Percentiles rank a stretch among this genome's conserved stretches.
phyloP scores from a whole-genome alignment of 2,888 invertebrate species.

The Galerucella pusilla region DNA sequence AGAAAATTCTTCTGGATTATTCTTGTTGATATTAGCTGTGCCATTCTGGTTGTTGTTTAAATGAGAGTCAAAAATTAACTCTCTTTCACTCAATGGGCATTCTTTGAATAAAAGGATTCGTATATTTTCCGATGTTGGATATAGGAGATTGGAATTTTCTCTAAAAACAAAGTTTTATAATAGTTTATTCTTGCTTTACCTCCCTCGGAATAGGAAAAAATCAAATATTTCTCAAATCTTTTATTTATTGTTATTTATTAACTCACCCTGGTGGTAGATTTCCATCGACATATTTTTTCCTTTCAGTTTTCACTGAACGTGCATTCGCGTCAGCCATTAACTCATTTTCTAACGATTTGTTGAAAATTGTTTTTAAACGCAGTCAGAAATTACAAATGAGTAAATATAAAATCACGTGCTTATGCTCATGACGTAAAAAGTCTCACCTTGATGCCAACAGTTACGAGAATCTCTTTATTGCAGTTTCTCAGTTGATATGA shows the following conservation, averaged over 20 bases:
- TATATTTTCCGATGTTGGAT: slow-evolving; percentile 71
- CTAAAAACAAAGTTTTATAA: slow-evolving; percentile 10
- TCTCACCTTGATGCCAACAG: slow-evolving; percentile 25
- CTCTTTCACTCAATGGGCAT: slow-evolving; percentile 84
- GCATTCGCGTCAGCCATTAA: slow-evolving; percentile 39
- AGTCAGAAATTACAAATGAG: slow-evolving; percentile 49
- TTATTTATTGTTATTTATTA: background rate
- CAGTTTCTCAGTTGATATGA: too few species aligned
- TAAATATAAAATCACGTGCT: slow-evolving; percentile 64
- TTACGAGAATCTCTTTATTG: background rate
- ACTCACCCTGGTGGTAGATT: slow-evolving; percentile 24
- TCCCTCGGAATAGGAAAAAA: too few species aligned
- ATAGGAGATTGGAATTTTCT: slow-evolving; percentile 9
- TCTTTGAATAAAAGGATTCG: slow-evolving; percentile 86
- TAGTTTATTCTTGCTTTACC: background rate
- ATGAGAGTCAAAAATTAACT: slow-evolving; percentile 86
- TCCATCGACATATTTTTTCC: slow-evolving; percentile 13
- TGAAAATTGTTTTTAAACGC: slow-evolving; percentile 34
- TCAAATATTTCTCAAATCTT: background rate
- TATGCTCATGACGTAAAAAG: slow-evolving; percentile 36
- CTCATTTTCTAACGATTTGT: slow-evolving; percentile 38
- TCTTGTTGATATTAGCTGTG: slow-evolving; percentile 66
- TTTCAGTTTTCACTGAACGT: slow-evolving; percentile 2
- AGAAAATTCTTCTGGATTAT: slow-evolving; percentile 71
- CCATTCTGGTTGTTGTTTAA: slow-evolving; percentile 59